Conservation (phyloP, 2,888 invertebrate species). For the Ischnus inquisitorius region DNA sequence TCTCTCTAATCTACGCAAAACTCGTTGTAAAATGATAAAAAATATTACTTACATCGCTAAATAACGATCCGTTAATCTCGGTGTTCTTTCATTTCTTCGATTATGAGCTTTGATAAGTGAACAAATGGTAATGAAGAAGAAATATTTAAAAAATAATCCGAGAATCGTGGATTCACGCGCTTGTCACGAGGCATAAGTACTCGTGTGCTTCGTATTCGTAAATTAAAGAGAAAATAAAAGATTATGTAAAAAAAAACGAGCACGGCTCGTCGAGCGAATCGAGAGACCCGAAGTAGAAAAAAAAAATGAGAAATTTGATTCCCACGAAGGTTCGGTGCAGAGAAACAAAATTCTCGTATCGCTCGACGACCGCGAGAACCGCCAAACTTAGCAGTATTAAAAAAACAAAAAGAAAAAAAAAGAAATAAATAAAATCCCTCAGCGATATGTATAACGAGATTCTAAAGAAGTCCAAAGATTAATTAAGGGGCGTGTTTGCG, state of each 20-base stretch:
- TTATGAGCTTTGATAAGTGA: conserved; percentile 39
- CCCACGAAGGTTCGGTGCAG: conserved; percentile 42
- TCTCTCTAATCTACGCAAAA: conserved; percentile 38
- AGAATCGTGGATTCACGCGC: conserved; percentile 15
- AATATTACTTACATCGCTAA: conserved; percentile 49
- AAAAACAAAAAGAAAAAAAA: conserved; percentile 29
- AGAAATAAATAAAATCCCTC: conserved; percentile 70
- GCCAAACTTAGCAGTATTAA: conserved; percentile 81
- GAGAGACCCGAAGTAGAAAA: neutral
- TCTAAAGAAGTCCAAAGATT: conserved; percentile 72
- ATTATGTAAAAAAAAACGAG: conserved; percentile 26
- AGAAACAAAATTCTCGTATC: conserved; percentile 35
- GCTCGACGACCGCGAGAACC: conserved; percentile 64
- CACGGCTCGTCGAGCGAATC: conserved; percentile 42
- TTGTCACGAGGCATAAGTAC: conserved; percentile 39
- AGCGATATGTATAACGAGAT: conserved; percentile 75
- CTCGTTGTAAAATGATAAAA: conserved; percentile 47
- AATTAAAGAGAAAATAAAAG: neutral
- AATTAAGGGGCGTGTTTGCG: conserved; percentile 61
- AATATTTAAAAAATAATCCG: conserved; percentile 23
- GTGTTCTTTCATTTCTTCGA: conserved; percentile 52
- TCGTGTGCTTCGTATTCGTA: conserved; percentile 49
- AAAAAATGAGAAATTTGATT: neutral
- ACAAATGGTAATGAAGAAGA: neutral
- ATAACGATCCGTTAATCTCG: conserved; percentile 43